Base-by-base conservation (phyloP, 2,888 invertebrate species). In the Latrodectus elegans region DNA sequence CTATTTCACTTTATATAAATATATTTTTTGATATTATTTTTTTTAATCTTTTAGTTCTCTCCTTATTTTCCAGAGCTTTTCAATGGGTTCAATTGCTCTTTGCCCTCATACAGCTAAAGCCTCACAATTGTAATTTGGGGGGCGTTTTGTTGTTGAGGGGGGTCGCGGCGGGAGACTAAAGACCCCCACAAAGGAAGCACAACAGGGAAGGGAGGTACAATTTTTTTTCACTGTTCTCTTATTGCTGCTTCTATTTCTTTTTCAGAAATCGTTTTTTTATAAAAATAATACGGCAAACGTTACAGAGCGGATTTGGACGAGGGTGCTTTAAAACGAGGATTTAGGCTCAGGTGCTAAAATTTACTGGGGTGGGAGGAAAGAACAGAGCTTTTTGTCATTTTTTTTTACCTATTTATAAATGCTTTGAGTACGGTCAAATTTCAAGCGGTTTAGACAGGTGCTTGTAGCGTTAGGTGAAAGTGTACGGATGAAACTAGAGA, bases 81-180 rank as follows among this genome's bases (percentile, higher is more conserved):
- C 76, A 76, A 84, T 84, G 53, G 78, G 78, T 73, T 84, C 84
- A 84, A 84, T 84, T 84, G 78, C 84, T 84, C 84, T 84, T 84
- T 84, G 84, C 84, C 78, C 78, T 84, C 84, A 72, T 67, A 78
- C 84, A 78, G 84, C 72, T 78, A 78, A 84, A 84, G 78, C 78
- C 67, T 73, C 78, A 84, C 78, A 78, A 84, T 84, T 77, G 78
- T 84, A 84, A 84, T 78, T 84, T 84, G 84, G 84, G 84, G 84
- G 84, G 84, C 84, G 84, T 84, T 84, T 84, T 73, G 84, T 84
- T 84, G 84, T 84, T 38, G 72, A 83, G 76, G 82, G 82, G 84
- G 71, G 82, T 53, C 68, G 51, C 75, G n/a, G 75, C 75, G 22
- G 82, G 82, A 70, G 75, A 12, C 71, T 84, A 78, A 84, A 78